Percentiles rank a stretch among this genome's conserved stretches.
phyloP scores from a whole-genome alignment of 2,113 vertebrate species.

The Rafetus swinhoei region DNA sequence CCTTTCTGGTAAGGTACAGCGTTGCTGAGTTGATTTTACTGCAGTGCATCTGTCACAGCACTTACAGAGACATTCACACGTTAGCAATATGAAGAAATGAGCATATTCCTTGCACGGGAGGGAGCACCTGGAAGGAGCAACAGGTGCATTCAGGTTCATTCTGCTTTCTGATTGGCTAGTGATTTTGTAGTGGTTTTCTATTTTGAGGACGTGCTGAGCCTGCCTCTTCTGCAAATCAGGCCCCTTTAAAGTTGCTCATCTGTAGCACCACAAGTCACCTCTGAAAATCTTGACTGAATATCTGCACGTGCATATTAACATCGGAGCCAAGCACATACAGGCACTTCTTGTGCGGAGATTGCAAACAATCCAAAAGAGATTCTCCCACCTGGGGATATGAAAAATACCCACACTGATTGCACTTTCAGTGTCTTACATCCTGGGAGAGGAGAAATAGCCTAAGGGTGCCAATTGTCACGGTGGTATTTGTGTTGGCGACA shows the following conservation, averaged over 20 bases:
- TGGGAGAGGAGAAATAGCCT: not conserved
- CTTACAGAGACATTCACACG: not conserved
- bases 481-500: not conserved
- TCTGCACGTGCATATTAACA: not conserved
- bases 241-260: not conserved
- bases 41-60: not conserved
- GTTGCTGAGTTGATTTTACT: not conserved
- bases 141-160: not conserved
- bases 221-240: not conserved
- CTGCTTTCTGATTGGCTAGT: not conserved
- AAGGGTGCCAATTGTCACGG: not conserved
- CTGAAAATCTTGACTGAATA: not conserved
- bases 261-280: not conserved
- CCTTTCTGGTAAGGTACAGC: not conserved
- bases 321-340: not conserved
- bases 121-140: not conserved
- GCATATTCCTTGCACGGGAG: not conserved
- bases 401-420: not conserved
- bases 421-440: not conserved
- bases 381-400: not conserved
- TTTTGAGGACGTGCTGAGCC: not conserved
- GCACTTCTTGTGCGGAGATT: not conserved
- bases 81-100: not conserved
- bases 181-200: not conserved
- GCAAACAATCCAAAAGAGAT: not conserved